Percentiles rank a stretch among this genome's conserved stretches.
Evolutionary conservation across 1,140 invertebrate species (phyloP).

Genomic region (Mylabris phalerata): DNA sequence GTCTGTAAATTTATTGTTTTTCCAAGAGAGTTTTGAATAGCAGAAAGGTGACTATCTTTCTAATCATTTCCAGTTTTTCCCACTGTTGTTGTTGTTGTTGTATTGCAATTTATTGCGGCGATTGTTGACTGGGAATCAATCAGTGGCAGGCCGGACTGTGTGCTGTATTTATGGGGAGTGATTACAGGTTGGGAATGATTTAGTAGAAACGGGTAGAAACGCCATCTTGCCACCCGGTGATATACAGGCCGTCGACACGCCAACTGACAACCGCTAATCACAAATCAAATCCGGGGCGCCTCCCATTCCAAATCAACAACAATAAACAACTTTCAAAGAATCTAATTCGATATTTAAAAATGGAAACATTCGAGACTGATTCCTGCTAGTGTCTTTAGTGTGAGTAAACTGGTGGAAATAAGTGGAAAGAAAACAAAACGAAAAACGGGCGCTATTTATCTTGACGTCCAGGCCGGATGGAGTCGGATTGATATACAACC

Average conservation of each 20-base stretch:
- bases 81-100: no score
- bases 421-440: no score
- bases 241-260: constrained; percentile 35
- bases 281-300: constrained; percentile 19
- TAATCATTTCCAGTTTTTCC: no score
- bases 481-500: constrained; percentile 10
- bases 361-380: no score
- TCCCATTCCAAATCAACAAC: no score
- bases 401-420: no score
- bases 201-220: constrained; percentile 26
- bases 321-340: no score
- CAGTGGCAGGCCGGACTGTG: constrained; percentile 20
- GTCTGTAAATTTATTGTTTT: constrained; percentile 22
- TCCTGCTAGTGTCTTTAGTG: no score
- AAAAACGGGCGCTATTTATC: constrained; percentile 3
- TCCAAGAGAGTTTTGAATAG: constrained; percentile 10
- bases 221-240: constrained; percentile 34
- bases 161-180: constrained; percentile 36
- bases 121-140: constrained; percentile 16
- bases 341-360: no score
- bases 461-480: constrained; percentile 7
- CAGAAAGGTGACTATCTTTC: no score
- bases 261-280: constrained; percentile 36
- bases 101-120: no score
- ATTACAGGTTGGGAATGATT: constrained; percentile 39